phyloP scores from a whole-genome alignment of 2,888 invertebrate species.

The Amiota minor region DNA sequence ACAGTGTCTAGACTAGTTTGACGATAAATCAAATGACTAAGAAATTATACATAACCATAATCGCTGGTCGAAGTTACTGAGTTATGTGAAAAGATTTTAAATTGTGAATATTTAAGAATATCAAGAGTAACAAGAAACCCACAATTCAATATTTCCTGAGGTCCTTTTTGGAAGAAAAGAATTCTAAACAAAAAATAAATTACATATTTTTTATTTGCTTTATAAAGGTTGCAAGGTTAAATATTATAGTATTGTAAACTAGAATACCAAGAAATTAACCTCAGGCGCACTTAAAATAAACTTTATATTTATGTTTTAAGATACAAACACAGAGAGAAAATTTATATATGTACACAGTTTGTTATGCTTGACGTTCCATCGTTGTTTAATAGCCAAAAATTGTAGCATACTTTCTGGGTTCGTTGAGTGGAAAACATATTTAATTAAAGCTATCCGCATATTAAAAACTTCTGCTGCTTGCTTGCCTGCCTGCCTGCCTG shows the following conservation, averaged over 20 bases:
- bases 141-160: conserved; percentile 12
- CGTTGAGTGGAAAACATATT: conserved; percentile 64
- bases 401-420: conserved; percentile 45
- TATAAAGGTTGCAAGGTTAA: background rate
- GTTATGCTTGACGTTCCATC: background rate
- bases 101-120: no score
- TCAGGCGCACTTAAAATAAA: conserved; percentile 23
- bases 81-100: background rate
- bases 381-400: conserved; percentile 23
- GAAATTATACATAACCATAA: background rate
- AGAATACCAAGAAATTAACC: conserved; percentile 19
- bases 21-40: conserved; percentile 59
- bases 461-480: conserved; percentile 58
- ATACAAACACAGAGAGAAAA: background rate
- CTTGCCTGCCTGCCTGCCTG: conserved; percentile 38
- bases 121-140: no score
- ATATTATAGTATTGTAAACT: background rate
- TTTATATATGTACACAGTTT: conserved; percentile 1
- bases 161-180: background rate
- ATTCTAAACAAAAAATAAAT: background rate
- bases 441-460: conserved; percentile 68
- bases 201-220: background rate
- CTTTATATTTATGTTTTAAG: conserved; percentile 14
- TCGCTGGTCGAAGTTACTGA: background rate
- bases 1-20: conserved; percentile 61